A percentile compares a stretch with the other conserved stretches of the same genome.
These are phyloP conservation scores for Tenebrio molitor DNA, from an alignment of 1,140 invertebrate genomes.

Conservation along the genomic window DNA sequence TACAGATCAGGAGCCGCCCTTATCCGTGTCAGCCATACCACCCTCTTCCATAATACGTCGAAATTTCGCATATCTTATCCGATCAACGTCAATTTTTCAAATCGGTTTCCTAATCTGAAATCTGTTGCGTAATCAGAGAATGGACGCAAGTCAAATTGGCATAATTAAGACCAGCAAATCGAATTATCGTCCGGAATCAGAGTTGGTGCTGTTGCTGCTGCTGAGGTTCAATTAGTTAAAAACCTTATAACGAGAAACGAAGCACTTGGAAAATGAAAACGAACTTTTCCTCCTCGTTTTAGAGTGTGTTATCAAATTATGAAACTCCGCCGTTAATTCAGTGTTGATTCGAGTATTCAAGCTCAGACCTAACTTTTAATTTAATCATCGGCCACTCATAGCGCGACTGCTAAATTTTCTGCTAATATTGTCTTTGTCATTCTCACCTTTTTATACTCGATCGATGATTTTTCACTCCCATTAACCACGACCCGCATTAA, in stretches of 20 bases:
- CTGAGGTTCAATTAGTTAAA: slow-evolving; percentile 39
- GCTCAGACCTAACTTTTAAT: slow-evolving; percentile 57
- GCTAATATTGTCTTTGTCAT: slow-evolving; percentile 52
- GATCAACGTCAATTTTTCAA: slow-evolving; percentile 22
- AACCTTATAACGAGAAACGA: slow-evolving; percentile 45
- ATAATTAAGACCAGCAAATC: slow-evolving; percentile 36
- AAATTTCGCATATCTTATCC: slow-evolving; percentile 34
- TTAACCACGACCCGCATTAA: background rate
- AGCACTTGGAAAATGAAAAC: slow-evolving; percentile 52
- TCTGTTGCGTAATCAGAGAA: slow-evolving; percentile 27
- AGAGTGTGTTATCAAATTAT: slow-evolving; percentile 56
- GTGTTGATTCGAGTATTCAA: slow-evolving; percentile 59
- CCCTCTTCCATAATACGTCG: slow-evolving; percentile 52
- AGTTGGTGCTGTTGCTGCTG: slow-evolving; percentile 11
- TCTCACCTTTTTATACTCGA: slow-evolving; percentile 21
- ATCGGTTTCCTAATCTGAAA: slow-evolving; percentile 13
- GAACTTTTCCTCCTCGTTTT: slow-evolving; percentile 46
- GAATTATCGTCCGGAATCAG: slow-evolving; percentile 26
- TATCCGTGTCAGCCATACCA: slow-evolving; percentile 65
- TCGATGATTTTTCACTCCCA: slow-evolving; percentile 1
- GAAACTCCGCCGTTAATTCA: slow-evolving; percentile 54
- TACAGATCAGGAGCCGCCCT: slow-evolving; percentile 66
- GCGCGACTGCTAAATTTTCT: slow-evolving; percentile 46
- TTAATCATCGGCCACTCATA: slow-evolving; percentile 50
- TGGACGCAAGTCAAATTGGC: slow-evolving; percentile 17